These are phyloP conservation scores for Felis chaus DNA, from an alignment of 2,113 vertebrate species.

Conservation along the genomic window DNA sequence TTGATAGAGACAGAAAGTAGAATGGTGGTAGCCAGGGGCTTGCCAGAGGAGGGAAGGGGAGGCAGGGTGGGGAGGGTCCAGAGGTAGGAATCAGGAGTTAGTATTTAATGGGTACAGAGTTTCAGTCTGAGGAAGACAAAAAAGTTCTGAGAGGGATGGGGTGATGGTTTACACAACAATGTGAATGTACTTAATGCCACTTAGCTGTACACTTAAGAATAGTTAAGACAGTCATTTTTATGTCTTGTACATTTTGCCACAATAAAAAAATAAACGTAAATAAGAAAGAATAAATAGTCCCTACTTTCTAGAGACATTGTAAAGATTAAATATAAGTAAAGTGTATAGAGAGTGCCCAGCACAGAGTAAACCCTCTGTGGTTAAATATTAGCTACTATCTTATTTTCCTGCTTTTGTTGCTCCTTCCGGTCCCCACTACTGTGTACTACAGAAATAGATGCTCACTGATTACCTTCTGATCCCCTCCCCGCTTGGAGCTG, in stretches of 20 bases:
- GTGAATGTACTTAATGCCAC: neutral
- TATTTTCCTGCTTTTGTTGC: neutral
- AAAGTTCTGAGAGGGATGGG: neutral
- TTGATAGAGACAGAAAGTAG: neutral
- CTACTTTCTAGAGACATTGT: neutral
- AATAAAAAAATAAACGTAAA: neutral
- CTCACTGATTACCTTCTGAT: too few relatives aligned
- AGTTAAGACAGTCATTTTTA: neutral
- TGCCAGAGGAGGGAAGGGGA: too few relatives aligned
- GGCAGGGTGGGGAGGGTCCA: neutral
- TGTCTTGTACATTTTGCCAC: neutral
- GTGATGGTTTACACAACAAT: neutral
- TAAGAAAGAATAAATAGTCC: neutral
- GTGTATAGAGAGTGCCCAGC: accelerated
- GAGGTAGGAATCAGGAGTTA: neutral
- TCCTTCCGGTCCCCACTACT: neutral
- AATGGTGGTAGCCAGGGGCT: neutral
- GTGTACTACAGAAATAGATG: neutral
- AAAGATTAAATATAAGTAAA: neutral
- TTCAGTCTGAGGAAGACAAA: neutral
- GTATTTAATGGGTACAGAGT: neutral
- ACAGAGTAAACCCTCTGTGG: neutral
- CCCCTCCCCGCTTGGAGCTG: neutral
- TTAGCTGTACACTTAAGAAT: neutral
- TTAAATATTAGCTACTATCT: neutral